Percentiles rank a stretch among this genome's conserved stretches.
Evolutionary conservation across 1,140 invertebrate species (phyloP).

Genomic region (Leucophenga varia): DNA sequence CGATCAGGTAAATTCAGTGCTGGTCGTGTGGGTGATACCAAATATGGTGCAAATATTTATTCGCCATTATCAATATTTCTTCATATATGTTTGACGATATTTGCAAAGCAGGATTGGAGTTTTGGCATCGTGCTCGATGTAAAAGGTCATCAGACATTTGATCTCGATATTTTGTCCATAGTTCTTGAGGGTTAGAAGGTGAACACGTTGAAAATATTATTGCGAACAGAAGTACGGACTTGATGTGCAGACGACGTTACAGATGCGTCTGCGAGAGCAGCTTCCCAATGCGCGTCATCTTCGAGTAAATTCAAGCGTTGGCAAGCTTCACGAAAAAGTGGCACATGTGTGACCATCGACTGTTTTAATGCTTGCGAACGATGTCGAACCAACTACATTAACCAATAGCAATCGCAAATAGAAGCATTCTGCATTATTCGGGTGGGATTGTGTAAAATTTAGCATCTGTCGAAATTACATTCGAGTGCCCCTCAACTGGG

Average conservation of each 20-base stretch:
- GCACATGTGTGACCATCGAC: constrained; percentile 46
- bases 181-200: constrained; percentile 30
- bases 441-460: constrained; percentile 54
- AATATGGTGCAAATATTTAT: too few relatives aligned
- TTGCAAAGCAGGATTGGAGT: too few relatives aligned
- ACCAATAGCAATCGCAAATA: constrained; percentile 54
- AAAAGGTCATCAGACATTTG: constrained; percentile 32
- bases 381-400: constrained; percentile 52
- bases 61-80: too few relatives aligned
- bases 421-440: constrained; percentile 51
- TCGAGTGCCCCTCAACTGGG: constrained; percentile 26
- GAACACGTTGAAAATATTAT: constrained; percentile 45
- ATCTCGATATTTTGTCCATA: constrained; percentile 50
- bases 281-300: constrained; percentile 47
- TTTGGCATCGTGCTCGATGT: too few relatives aligned
- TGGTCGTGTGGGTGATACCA: too few relatives aligned
- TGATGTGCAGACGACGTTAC: constrained; percentile 39
- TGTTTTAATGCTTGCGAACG: constrained; percentile 50
- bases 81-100: too few relatives aligned
- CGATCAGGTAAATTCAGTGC: too few relatives aligned
- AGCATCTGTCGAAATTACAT: constrained; percentile 28
- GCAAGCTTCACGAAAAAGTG: constrained; percentile 55
- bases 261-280: constrained; percentile 39
- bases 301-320: constrained; percentile 45
- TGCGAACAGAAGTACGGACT: constrained; percentile 55